A percentile compares a stretch with the other conserved stretches of the same genome.
Evolutionary conservation across 92 coral and sea anemone species (phyloP).

Genomic region (Muricea muricata): DNA sequence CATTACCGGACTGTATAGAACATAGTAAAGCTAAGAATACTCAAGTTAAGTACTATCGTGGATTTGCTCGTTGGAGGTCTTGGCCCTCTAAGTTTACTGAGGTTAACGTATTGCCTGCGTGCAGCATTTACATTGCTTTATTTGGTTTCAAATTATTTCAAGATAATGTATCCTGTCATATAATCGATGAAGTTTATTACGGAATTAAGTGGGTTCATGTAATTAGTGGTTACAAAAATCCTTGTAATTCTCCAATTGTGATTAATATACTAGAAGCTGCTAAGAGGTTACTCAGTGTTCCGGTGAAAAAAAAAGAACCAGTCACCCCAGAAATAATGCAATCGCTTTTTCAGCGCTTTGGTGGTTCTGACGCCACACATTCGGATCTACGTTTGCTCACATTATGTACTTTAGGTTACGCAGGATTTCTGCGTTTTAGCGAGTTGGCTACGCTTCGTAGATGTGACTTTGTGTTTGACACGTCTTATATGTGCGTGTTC

Average conservation of each 20-base stretch:
- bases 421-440: constrained; percentile 31
- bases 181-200: constrained; percentile 49
- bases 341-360: constrained; percentile 19
- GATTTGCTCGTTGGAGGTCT: background rate
- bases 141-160: background rate
- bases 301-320: constrained; percentile 60
- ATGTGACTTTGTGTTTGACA: constrained; percentile 40
- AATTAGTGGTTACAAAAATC: constrained; percentile 28
- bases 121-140: background rate
- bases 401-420: constrained; percentile 6
- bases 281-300: constrained; percentile 52
- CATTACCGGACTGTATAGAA: background rate
- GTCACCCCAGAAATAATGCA: constrained; percentile 56
- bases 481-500: too few species aligned
- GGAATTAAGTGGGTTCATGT: constrained; percentile 46
- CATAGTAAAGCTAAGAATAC: background rate
- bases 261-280: constrained; percentile 32
- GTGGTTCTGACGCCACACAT: constrained; percentile 34
- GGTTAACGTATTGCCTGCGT: background rate
- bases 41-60: background rate
- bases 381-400: constrained; percentile 37
- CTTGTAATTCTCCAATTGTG: background rate
- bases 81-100: background rate
- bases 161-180: constrained; percentile 22
- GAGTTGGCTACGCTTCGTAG: constrained; percentile 5